Percentiles rank a stretch among this genome's conserved stretches.
Evolutionary conservation across 2,797 vertebrate species (phyloP).

Genomic region (Poeciliopsis infans): DNA sequence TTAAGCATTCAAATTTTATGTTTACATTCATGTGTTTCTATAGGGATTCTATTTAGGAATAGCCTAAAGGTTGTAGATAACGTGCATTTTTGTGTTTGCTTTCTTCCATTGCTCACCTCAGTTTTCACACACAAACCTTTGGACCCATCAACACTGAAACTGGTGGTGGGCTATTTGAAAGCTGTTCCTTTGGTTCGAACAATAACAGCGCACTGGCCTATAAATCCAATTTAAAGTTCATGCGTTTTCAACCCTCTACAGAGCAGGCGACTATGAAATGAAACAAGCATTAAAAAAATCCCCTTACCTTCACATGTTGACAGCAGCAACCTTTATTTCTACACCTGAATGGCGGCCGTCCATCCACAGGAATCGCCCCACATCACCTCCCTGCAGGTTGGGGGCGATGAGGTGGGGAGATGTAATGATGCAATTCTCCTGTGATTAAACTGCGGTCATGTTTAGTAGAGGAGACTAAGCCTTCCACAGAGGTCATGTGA

Average conservation of each 20-base stretch:
- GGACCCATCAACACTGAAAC: not conserved
- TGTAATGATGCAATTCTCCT: not conserved
- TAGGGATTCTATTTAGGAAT: not conserved
- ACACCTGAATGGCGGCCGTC: not conserved
- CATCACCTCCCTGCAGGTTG: not conserved
- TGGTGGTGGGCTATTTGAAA: not conserved
- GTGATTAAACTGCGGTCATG: not conserved
- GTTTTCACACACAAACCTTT: not conserved
- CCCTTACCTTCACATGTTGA: not conserved
- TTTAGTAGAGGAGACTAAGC: not conserved
- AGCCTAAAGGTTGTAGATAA: not conserved
- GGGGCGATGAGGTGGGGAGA: not conserved
- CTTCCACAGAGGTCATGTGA: not conserved
- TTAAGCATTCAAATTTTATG: not conserved
- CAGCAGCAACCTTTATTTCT: constrained; percentile 1
- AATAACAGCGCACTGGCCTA: not conserved
- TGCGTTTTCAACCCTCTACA: not conserved
- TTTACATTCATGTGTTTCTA: not conserved
- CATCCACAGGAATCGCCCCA: not conserved
- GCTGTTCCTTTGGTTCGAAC: not conserved
- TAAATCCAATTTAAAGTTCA: constrained; percentile 1
- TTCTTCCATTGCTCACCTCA: not conserved
- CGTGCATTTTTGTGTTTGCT: not conserved
- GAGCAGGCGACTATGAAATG: not conserved
- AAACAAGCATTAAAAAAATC: not conserved